phyloP scores from a whole-genome alignment of 2,113 vertebrate species.

The Melanerpes aurifrons region DNA sequence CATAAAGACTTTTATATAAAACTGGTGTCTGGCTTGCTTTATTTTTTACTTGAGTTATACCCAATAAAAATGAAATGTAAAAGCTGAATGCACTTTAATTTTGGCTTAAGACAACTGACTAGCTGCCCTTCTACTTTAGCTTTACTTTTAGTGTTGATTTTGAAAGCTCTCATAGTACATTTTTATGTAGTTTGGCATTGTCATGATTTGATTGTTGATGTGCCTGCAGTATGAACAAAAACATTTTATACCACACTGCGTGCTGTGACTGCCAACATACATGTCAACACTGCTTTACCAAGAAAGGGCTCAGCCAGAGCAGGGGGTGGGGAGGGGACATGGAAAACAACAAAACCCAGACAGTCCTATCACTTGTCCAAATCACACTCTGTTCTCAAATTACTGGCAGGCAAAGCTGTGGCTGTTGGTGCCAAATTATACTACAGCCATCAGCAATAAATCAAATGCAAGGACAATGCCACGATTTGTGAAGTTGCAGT shows the following conservation, averaged over 20 bases:
- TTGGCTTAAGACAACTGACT: neutral
- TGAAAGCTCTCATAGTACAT: neutral
- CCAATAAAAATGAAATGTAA: neutral
- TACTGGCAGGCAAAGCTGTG: constrained; percentile 4
- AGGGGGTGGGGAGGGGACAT: neutral
- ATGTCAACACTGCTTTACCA: neutral
- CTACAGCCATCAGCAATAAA: neutral
- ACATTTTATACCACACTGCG: neutral
- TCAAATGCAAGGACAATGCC: neutral
- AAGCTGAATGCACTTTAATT: neutral
- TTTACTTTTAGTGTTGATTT: neutral
- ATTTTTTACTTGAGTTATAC: neutral
- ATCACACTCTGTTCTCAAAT: constrained; percentile 16
- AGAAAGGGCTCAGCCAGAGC: neutral
- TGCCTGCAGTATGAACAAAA: neutral
- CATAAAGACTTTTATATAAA: neutral
- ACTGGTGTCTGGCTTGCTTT: neutral
- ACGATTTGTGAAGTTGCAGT: neutral
- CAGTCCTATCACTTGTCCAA: neutral
- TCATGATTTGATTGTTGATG: neutral
- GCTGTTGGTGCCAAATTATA: constrained; percentile 20
- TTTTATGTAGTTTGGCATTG: constrained; percentile 5
- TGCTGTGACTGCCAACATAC: neutral
- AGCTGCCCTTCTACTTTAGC: neutral
- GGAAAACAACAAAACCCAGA: neutral